Evolutionary conservation across 2,888 invertebrate species (phyloP).

Genomic region (Dasypolia templi): DNA sequence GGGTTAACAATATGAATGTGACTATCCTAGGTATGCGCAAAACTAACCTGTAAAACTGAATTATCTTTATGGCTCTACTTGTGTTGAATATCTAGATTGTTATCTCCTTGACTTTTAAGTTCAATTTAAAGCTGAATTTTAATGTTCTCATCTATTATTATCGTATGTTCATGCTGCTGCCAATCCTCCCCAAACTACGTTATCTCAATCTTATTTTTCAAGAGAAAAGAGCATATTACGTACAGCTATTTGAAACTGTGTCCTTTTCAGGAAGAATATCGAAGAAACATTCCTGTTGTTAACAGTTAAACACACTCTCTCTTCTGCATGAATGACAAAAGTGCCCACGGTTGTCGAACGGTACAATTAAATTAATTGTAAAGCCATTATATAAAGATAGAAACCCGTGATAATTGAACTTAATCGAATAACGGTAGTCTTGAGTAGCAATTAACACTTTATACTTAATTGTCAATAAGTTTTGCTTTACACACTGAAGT

Average conservation of each 20-base stretch:
- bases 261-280: background rate
- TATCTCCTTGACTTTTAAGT: background rate
- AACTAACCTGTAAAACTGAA: background rate
- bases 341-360: conserved; percentile 29
- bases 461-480: conserved; percentile 43
- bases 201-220: background rate
- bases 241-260: background rate
- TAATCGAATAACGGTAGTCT: conserved; percentile 57
- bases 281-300: background rate
- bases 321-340: conserved; percentile 9
- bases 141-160: background rate
- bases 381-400: conserved; percentile 37
- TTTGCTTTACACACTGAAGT: conserved; percentile 29
- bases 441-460: conserved; percentile 37
- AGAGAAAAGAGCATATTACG: background rate
- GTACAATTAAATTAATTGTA: conserved; percentile 33
- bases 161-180: background rate
- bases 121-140: background rate
- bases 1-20: background rate
- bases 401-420: conserved; percentile 48
- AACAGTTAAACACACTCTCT: background rate
- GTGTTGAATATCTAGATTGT: background rate
- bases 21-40: background rate
- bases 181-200: background rate
- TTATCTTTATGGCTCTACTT: background rate